phyloP scores from a whole-genome alignment of 2,888 invertebrate genomes.

The Diaphora mendica region DNA sequence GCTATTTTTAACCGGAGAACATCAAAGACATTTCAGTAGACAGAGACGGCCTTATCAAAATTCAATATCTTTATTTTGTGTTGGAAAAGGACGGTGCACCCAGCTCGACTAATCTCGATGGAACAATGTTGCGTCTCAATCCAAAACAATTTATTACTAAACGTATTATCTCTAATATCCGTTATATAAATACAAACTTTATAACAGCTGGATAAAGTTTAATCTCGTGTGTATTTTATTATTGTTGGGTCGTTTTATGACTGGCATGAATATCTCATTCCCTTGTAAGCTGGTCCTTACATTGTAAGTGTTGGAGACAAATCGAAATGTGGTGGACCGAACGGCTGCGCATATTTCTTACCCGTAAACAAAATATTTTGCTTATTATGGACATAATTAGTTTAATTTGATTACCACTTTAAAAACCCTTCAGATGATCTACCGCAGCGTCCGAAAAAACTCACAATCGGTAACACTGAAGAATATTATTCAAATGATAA shows the following conservation, averaged over 20 bases:
- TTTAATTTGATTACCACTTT: conserved; percentile 53
- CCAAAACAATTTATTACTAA: conserved; percentile 61
- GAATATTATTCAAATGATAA: conserved; percentile 21
- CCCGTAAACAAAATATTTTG: conserved; percentile 42
- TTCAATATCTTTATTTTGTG: conserved; percentile 83
- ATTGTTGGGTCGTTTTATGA: conserved; percentile 34
- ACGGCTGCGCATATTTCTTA: conserved; percentile 59
- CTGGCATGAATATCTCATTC: conserved; percentile 54
- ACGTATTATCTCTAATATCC: conserved; percentile 47
- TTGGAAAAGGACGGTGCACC: conserved; percentile 79
- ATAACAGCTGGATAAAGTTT: conserved; percentile 39
- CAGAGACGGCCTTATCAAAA: conserved; percentile 77
- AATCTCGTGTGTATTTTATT: conserved; percentile 39
- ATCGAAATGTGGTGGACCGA: conserved; percentile 57
- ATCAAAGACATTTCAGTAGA: conserved; percentile 66
- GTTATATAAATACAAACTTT: conserved; percentile 45
- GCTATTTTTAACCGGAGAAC: conserved; percentile 60
- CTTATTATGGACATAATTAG: conserved; percentile 58
- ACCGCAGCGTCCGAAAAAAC: conserved; percentile 58
- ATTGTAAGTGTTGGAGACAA: conserved; percentile 67
- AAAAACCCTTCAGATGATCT: conserved; percentile 55
- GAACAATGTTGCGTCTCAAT: conserved; percentile 82
- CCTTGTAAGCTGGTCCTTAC: conserved; percentile 67
- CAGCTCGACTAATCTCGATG: conserved; percentile 77
- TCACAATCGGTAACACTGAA: conserved; percentile 12